Percentiles rank a stretch among this genome's conserved stretches.
Evolutionary conservation across 2,797 vertebrate genomes (phyloP).

Genomic region (Microctenopoma lineatum): DNA sequence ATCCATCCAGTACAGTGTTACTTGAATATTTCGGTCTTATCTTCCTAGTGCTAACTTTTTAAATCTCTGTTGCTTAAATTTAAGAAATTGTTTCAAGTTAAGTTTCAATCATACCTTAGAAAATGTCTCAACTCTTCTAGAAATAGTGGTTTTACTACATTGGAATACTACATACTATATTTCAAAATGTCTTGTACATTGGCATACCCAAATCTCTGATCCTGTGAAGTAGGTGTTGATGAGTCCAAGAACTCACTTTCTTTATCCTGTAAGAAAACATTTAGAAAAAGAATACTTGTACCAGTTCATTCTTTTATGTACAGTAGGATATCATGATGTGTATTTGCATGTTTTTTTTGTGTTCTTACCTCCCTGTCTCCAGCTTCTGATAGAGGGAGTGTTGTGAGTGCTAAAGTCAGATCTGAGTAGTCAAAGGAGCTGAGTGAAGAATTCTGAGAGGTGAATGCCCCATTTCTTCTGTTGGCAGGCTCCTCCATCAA

Average conservation of each 20-base stretch:
- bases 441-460: slow-evolving; percentile 74
- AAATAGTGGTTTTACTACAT: too few relatives aligned
- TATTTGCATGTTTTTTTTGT: neutral
- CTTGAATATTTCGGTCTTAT: too few relatives aligned
- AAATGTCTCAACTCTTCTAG: too few relatives aligned
- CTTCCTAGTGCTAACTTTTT: too few relatives aligned
- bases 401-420: slow-evolving; percentile 55
- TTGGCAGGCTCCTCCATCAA: slow-evolving; percentile 67
- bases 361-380: slow-evolving; percentile 69
- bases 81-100: too few relatives aligned
- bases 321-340: neutral
- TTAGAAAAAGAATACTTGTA: neutral
- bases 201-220: slow-evolving; percentile 76
- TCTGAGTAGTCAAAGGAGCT: slow-evolving; percentile 75
- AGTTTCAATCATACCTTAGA: too few relatives aligned
- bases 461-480: slow-evolving; percentile 53
- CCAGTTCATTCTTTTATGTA: neutral
- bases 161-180: neutral
- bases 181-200: neutral
- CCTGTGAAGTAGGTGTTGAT: slow-evolving; percentile 60
- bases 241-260: slow-evolving; percentile 55
- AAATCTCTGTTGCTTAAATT: too few relatives aligned
- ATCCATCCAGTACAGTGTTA: too few relatives aligned
- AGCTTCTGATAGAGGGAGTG: slow-evolving; percentile 32
- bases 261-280: slow-evolving; percentile 76